Conservation (phyloP, 2,797 vertebrate genomes). For the Falco biarmicus region DNA sequence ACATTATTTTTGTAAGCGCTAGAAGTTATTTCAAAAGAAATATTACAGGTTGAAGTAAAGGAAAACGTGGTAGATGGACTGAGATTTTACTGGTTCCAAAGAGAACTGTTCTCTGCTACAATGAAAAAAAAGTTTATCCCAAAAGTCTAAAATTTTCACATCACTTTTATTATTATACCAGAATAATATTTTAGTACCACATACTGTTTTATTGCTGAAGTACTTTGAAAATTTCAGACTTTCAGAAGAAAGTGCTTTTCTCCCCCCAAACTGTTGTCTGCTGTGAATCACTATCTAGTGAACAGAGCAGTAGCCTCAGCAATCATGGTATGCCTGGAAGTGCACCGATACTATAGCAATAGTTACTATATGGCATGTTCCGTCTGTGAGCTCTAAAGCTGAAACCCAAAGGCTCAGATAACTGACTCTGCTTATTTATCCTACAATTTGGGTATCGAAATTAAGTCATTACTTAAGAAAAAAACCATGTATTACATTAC, state of each 20-base stretch:
- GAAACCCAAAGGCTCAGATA: neutral
- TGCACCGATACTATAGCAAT: neutral
- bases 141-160: neutral
- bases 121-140: accelerated
- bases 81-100: neutral
- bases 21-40: neutral
- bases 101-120: neutral
- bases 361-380: accelerated
- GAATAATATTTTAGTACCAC: neutral
- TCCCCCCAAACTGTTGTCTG: accelerated
- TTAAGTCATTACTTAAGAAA: neutral
- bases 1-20: neutral
- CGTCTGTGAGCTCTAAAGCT: neutral
- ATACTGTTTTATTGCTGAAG: neutral
- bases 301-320: accelerated
- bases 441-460: neutral
- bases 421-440: neutral
- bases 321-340: neutral
- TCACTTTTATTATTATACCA: neutral
- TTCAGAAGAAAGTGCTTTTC: neutral
- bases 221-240: neutral
- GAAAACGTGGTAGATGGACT: neutral
- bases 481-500: neutral
- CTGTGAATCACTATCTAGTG: neutral
- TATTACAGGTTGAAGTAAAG: neutral